Conservation (phyloP, 2,113 vertebrate genomes). For the Cettia cetti region DNA sequence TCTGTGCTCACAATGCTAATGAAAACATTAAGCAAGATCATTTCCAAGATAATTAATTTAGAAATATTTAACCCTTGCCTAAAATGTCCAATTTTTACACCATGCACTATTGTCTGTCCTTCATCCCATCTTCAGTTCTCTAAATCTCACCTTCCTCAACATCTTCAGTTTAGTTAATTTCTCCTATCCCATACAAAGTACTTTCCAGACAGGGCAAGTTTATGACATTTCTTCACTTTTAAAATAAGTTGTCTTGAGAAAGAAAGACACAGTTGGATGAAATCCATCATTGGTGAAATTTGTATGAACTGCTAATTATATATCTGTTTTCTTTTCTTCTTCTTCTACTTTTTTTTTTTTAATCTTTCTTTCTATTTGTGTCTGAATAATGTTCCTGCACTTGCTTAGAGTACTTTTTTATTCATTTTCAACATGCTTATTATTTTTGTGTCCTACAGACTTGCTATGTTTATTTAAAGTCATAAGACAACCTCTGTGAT, state of each 20-base stretch:
- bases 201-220: not conserved
- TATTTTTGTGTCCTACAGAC: not conserved
- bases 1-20: not conserved
- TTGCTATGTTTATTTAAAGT: not conserved
- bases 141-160: not conserved
- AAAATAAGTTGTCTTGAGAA: not conserved
- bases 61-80: not conserved
- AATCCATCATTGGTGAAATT: not conserved
- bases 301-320: not conserved
- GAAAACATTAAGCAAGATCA: not conserved
- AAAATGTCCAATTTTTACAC: not conserved
- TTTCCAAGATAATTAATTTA: not conserved
- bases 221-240: not conserved
- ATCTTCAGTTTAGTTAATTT: not conserved
- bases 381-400: not conserved
- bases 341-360: not conserved
- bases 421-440: not conserved
- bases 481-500: not conserved
- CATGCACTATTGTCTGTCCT: rapidly evolving
- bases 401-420: not conserved
- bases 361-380: not conserved
- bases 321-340: not conserved
- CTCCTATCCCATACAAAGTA: not conserved
- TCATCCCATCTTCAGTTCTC: not conserved
- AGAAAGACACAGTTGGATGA: not conserved